Evolutionary conservation across 2,888 invertebrate species (phyloP).

Genomic region (Lasioglossum morio): DNA sequence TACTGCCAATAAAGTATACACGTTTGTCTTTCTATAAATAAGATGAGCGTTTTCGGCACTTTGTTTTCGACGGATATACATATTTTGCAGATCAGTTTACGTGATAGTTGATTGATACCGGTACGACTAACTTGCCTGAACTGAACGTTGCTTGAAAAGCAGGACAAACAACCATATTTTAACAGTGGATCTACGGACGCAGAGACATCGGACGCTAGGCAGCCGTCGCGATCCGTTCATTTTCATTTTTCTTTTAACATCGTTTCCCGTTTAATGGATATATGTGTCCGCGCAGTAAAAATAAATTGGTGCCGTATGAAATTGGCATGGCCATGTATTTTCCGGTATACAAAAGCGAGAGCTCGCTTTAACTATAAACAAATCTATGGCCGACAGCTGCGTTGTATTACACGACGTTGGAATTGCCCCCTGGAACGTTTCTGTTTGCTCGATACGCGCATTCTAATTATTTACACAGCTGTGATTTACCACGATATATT

Average conservation of each 20-base stretch:
- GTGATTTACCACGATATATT: constrained; percentile 55
- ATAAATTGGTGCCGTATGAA: constrained; percentile 59
- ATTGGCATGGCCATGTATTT: constrained; percentile 48
- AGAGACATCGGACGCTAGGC: neutral
- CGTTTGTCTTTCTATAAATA: neutral
- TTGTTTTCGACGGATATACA: neutral
- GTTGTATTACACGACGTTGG: constrained; percentile 58
- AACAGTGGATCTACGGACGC: neutral
- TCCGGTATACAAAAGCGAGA: constrained; percentile 43
- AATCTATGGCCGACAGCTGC: constrained; percentile 65
- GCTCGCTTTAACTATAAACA: constrained; percentile 61
- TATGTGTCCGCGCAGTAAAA: constrained; percentile 42
- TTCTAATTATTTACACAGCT: constrained; percentile 67
- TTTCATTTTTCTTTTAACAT: constrained; percentile 50
- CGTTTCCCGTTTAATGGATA: constrained; percentile 49
- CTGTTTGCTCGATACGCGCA: constrained; percentile 44
- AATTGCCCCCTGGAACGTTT: constrained; percentile 52
- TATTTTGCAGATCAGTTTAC: neutral
- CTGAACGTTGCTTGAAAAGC: neutral
- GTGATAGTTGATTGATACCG: neutral
- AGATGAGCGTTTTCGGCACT: neutral
- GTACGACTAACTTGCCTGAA: neutral
- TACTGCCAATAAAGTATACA: neutral
- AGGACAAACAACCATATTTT: neutral
- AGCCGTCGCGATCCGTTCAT: constrained; percentile 43